Base-by-base conservation (phyloP, 2,888 invertebrate genomes). In the Parnassius smintheus region DNA sequence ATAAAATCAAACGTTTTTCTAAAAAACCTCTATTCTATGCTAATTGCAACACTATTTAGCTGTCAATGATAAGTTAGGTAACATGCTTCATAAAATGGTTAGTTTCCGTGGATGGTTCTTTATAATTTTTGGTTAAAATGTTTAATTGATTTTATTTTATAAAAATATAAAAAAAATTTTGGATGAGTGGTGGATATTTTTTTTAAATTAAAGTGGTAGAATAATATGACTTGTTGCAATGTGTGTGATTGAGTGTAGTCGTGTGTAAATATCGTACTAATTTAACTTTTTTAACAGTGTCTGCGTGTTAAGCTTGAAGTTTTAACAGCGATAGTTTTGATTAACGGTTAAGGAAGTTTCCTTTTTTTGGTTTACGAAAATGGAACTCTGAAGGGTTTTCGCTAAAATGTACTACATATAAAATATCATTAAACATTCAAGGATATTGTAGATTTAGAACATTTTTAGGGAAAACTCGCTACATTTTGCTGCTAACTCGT, bases 31-130 rank as follows among this genome's bases (percentile, higher is more conserved):
- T 80, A 65, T 73, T 74, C 81, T 79, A 82, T 74, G 75, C 83
- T 85, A 84, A 74, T 82, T 82, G 82, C 85, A 75, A 67, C 64
- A 75, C 80, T 82, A 81, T 77, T 75, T 74, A 81, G 80, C 79
- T 74, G 66, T 67, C 66, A 68, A 67, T 79, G 75, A 73, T 65
- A 71, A 67, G 68, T 82, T 76, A 76, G 65, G 77, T 74, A 71
- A 75, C 85, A 86, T 86, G 86, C 85, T 57, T 22, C 42, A 45
- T 25, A 35, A 44, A 54, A 22, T 62, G 44, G 54, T 35, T 7
- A 35, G 35, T 35, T 35, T 7, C 35, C 1, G 35, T 44, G 18
- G 49, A 10, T 66, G 18, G 58, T 60, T 56, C 53, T 59, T 60
- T 9, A 46, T 22, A 50, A 12, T 22, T 18, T 50, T 22, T 9